phyloP scores from a whole-genome alignment of 1,140 invertebrate species.

The Acromyrmex echinatior region DNA sequence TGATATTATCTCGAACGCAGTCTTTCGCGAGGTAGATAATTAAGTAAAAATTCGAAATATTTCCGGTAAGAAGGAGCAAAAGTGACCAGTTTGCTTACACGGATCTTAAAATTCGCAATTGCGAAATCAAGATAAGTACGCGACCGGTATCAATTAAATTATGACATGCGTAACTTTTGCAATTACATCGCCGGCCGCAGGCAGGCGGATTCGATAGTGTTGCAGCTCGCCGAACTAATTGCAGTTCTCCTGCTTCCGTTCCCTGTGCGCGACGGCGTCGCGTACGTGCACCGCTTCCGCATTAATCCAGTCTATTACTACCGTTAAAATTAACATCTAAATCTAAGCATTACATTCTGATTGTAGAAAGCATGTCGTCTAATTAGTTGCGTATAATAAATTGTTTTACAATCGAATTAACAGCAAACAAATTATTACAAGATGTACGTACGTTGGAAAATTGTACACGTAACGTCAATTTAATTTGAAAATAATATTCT shows the following conservation, averaged over 20 bases:
- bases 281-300: slow-evolving; percentile 50
- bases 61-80: neutral
- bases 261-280: slow-evolving; percentile 25
- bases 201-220: slow-evolving; percentile 48
- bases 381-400: slow-evolving; percentile 23
- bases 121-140: slow-evolving; percentile 37
- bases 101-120: slow-evolving; percentile 35
- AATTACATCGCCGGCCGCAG: slow-evolving; percentile 47
- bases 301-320: slow-evolving; percentile 63
- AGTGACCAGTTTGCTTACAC: neutral
- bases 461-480: neutral
- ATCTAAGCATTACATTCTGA: slow-evolving; percentile 48
- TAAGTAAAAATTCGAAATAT: slow-evolving; percentile 1
- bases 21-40: neutral
- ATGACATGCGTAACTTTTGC: slow-evolving; percentile 62
- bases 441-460: neutral
- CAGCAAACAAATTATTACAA: neutral
- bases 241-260: slow-evolving; percentile 42
- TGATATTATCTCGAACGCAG: neutral
- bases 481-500: neutral
- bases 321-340: slow-evolving; percentile 61
- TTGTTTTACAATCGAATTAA: neutral
- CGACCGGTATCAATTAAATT: slow-evolving; percentile 58
- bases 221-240: slow-evolving; percentile 57
- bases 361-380: slow-evolving; percentile 41